A percentile compares a stretch with the other conserved stretches of the same genome.
Conservation (phyloP, 1,140 invertebrate species). For the Bradynema listronoti region DNA sequence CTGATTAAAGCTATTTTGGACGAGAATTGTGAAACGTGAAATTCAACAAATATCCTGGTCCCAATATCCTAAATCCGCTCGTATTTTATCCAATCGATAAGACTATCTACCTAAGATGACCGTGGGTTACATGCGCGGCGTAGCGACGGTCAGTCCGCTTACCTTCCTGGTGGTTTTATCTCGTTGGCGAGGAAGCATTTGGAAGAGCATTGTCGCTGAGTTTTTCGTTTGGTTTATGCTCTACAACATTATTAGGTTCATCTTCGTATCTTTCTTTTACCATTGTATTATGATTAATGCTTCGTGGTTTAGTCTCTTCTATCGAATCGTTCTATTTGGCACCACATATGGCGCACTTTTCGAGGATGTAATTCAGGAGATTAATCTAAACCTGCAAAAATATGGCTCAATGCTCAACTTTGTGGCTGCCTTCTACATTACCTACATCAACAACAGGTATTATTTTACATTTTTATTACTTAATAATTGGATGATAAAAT, state of each 20-base stretch:
- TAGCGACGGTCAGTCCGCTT: neutral
- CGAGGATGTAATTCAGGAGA: conserved; percentile 3
- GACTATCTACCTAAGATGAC: too few species aligned
- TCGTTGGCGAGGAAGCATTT: conserved; percentile 2
- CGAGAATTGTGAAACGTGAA: too few species aligned
- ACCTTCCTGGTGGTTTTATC: neutral
- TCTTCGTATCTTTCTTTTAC: too few species aligned
- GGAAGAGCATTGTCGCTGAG: conserved; percentile 1
- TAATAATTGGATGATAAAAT: too few species aligned
- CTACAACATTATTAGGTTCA: conserved; percentile 1
- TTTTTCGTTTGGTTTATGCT: neutral
- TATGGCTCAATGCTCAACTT: conserved; percentile 9
- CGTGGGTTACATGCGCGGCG: neutral
- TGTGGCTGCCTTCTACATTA: conserved; percentile 13
- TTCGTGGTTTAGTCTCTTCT: neutral
- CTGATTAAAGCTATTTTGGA: too few species aligned
- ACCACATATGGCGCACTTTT: conserved; percentile 2
- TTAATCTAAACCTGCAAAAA: conserved; percentile 10
- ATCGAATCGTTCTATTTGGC: neutral
- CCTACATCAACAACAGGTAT: conserved; percentile 2
- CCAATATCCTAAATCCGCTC: too few species aligned
- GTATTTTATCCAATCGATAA: too few species aligned
- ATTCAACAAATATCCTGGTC: too few species aligned
- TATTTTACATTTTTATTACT: neutral
- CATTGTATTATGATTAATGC: too few species aligned